Evolutionary conservation across 2,113 vertebrate genomes (phyloP).

Genomic region (Leptodactylus fuscus): DNA sequence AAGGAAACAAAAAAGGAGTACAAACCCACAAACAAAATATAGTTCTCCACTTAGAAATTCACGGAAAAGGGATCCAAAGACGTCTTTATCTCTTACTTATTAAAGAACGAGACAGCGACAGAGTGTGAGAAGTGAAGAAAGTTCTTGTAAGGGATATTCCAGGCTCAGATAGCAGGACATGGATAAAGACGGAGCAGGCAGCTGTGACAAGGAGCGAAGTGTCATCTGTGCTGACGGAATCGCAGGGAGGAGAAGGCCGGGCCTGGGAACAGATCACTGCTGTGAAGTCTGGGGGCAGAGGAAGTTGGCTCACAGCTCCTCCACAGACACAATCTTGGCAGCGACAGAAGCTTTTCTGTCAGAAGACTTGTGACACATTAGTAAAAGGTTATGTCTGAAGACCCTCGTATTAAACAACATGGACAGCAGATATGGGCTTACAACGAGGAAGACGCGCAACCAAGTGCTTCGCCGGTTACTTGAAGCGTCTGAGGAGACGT

Average conservation of each 20-base stretch:
- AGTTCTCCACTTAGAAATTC: no score
- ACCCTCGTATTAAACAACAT: background rate
- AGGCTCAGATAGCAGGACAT: no score
- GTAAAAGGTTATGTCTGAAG: background rate
- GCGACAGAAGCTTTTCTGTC: conserved; percentile 3
- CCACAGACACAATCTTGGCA: conserved; percentile 42
- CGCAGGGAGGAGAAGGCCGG: conserved; percentile 19
- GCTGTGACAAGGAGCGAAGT: conserved; percentile 25
- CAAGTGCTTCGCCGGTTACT: background rate
- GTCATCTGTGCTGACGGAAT: conserved; percentile 21
- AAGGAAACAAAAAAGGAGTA: no score
- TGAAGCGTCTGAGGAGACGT: background rate
- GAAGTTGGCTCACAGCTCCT: conserved; percentile 47
- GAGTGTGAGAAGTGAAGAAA: background rate
- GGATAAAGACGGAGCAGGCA: background rate
- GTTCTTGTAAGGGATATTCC: no score
- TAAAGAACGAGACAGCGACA: background rate
- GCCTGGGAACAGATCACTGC: conserved; percentile 44
- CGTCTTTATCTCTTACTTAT: no score
- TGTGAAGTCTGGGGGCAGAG: conserved; percentile 54
- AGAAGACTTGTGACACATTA: conserved; percentile 32
- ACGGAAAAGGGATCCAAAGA: no score
- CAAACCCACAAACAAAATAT: no score
- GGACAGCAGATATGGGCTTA: background rate
- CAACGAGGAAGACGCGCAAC: background rate